Percentiles rank a stretch among this genome's conserved stretches.
These are phyloP conservation scores for Rhagium mordax DNA, from an alignment of 2,888 invertebrate genomes.

Conservation along the genomic window DNA sequence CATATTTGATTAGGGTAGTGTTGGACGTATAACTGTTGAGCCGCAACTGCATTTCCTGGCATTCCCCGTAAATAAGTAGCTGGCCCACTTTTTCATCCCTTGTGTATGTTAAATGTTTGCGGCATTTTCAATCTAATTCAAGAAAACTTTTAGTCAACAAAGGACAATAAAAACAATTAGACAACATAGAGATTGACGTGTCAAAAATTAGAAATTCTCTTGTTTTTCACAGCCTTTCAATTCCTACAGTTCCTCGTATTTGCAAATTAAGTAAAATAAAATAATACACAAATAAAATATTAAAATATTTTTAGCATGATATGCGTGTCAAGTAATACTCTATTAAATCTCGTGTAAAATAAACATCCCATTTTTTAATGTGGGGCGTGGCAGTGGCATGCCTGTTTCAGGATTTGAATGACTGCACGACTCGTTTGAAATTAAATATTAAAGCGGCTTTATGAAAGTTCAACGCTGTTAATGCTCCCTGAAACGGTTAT, in stretches of 20 bases:
- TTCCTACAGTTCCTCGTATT: background rate
- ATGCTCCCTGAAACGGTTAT: background rate
- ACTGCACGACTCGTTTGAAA: conserved; percentile 25
- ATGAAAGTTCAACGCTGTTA: conserved; percentile 8
- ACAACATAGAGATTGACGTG: too few species aligned
- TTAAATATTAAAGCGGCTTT: conserved; percentile 22
- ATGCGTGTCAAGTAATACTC: conserved; percentile 47
- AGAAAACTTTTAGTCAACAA: too few species aligned
- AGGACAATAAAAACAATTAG: too few species aligned
- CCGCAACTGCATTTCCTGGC: too few species aligned
- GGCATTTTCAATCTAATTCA: too few species aligned
- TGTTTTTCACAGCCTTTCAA: too few species aligned
- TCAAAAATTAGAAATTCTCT: too few species aligned
- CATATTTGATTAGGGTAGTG: too few species aligned
- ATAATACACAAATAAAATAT: background rate
- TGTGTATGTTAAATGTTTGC: too few species aligned
- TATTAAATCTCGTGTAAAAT: conserved; percentile 51
- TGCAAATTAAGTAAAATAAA: conserved; percentile 5
- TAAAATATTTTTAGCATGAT: conserved; percentile 26
- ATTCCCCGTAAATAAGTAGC: too few species aligned
- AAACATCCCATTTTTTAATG: conserved; percentile 51
- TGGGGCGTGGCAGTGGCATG: conserved; percentile 51
- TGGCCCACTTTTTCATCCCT: too few species aligned
- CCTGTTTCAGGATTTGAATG: conserved; percentile 47
- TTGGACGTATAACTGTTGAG: too few species aligned